A percentile compares a stretch with the other conserved stretches of the same genome.
Conservation (phyloP, 2,113 vertebrate genomes). For the Solenodon paradoxus region DNA sequence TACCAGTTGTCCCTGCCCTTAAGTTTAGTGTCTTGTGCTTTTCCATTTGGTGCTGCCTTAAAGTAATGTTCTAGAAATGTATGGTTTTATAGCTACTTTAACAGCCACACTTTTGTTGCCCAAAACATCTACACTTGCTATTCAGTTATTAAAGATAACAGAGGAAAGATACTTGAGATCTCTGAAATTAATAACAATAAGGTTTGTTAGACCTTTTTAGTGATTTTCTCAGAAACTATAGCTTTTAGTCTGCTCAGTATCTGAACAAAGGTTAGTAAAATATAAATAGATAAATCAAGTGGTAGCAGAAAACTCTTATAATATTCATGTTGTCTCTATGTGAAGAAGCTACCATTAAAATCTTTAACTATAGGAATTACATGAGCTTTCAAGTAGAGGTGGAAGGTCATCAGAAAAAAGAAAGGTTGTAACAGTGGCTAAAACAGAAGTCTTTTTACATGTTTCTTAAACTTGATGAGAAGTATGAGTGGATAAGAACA, state of each 20-base stretch:
- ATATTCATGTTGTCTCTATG: background rate
- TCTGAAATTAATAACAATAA: conserved; percentile 16
- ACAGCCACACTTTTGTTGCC: background rate
- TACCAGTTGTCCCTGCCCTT: background rate
- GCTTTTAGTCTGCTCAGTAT: background rate
- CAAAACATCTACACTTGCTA: background rate
- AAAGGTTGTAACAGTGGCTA: background rate
- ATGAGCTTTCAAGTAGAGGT: background rate
- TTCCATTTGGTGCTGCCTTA: background rate
- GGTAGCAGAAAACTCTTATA: background rate
- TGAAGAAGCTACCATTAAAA: conserved; percentile 23
- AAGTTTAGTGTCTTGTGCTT: background rate
- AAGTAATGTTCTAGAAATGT: background rate
- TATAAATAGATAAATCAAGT: background rate
- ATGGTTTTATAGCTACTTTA: background rate
- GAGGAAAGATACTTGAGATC: background rate
- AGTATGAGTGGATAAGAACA: background rate
- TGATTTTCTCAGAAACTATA: conserved; percentile 41
- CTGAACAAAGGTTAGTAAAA: background rate
- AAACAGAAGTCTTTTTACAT: background rate
- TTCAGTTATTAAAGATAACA: background rate
- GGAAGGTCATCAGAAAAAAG: background rate
- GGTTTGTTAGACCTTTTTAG: background rate
- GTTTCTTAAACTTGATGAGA: background rate
- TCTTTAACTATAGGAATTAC: conserved; percentile 33